Percentiles rank a stretch among this genome's conserved stretches.
These are phyloP conservation scores for Sanderia malayensis DNA, from an alignment of 30 jellyfish, hydroid and myxozoan species.

Conservation along the genomic window DNA sequence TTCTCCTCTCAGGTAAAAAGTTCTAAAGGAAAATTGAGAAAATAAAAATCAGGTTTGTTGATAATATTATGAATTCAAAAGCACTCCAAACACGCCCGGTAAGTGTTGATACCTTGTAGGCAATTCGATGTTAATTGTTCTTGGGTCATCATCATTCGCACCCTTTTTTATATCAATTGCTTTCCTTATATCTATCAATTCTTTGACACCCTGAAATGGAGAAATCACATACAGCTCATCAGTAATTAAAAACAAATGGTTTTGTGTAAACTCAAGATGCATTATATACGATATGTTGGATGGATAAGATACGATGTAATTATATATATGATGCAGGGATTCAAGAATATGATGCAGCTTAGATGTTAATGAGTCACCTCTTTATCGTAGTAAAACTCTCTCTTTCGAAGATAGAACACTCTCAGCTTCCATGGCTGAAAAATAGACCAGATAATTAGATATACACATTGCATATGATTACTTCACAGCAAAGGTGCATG, in stretches of 20 bases:
- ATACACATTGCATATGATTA: not conserved
- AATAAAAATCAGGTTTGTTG: not conserved
- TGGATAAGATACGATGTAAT: no score
- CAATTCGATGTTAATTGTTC: slow-evolving; percentile 34
- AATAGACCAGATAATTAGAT: not conserved
- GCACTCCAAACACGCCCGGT: not conserved
- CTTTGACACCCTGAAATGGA: slow-evolving; percentile 55
- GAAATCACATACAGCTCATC: no score
- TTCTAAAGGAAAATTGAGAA: slow-evolving; percentile 24
- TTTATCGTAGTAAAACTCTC: slow-evolving; percentile 45
- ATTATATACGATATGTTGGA: no score
- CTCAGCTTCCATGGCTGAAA: slow-evolving; percentile 46
- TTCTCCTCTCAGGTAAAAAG: slow-evolving; percentile 54
- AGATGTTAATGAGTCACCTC: slow-evolving; percentile 48
- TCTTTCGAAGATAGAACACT: slow-evolving; percentile 49
- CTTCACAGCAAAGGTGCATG: not conserved
- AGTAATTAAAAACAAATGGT: no score
- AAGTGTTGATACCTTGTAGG: slow-evolving; percentile 29
- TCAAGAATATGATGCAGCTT: no score
- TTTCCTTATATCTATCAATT: slow-evolving; percentile 54
- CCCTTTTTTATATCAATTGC: slow-evolving; percentile 49
- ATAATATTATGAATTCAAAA: not conserved
- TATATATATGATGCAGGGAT: no score
- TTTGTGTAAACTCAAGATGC: no score
- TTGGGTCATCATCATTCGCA: slow-evolving; percentile 59